These are phyloP conservation scores for Melanargia galathea DNA, from an alignment of 2,888 invertebrate genomes.

Conservation along the genomic window DNA sequence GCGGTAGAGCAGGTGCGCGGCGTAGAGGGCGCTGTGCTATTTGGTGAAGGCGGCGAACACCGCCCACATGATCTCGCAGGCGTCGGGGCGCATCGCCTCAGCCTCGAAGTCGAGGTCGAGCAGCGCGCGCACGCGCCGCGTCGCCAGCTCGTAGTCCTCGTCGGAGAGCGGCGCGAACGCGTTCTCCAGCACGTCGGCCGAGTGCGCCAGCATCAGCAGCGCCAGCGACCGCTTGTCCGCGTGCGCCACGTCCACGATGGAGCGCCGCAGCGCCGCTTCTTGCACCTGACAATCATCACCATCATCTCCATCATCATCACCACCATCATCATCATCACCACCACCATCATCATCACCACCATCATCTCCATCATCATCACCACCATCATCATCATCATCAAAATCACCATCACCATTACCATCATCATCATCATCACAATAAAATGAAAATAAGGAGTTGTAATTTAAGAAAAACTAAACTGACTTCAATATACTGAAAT, in stretches of 20 bases:
- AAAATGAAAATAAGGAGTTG: no score
- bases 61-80: slow-evolving; percentile 98
- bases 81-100: slow-evolving; percentile 95
- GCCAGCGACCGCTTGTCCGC: slow-evolving; percentile 98
- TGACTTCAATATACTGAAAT: no score
- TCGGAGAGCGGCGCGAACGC: slow-evolving; percentile 98
- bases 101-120: slow-evolving; percentile 98
- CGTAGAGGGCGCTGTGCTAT: slow-evolving; percentile 81
- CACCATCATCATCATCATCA: no score
- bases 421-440: no score
- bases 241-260: slow-evolving; percentile 98
- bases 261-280: slow-evolving; percentile 97
- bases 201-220: slow-evolving; percentile 97
- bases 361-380: no score
- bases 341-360: no score
- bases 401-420: no score
- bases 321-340: no score
- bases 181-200: slow-evolving; percentile 99
- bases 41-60: slow-evolving; percentile 99
- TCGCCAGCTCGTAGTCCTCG: slow-evolving; percentile 98
- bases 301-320: neutral
- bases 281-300: slow-evolving; percentile 88
- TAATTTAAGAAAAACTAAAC: no score
- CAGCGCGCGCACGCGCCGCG: slow-evolving; percentile 97
- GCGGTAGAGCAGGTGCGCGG: slow-evolving; percentile 28